These are phyloP conservation scores for Epistrophe grossulariae DNA, from an alignment of 2,888 invertebrate genomes.

Conservation along the genomic window DNA sequence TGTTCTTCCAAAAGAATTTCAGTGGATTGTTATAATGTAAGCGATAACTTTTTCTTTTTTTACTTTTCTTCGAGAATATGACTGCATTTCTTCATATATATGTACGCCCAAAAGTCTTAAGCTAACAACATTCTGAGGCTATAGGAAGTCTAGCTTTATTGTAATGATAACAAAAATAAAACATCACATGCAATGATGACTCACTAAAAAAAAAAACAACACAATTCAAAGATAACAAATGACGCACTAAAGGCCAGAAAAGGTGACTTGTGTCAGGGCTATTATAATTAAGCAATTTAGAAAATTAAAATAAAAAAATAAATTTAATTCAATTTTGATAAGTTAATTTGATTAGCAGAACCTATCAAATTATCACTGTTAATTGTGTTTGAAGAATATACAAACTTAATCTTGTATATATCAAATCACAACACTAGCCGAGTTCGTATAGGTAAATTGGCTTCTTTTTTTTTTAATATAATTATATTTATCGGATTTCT, in stretches of 20 bases:
- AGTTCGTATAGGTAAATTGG: background rate
- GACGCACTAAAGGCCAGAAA: constrained; percentile 22
- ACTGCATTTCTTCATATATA: constrained; percentile 23
- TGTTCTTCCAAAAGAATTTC: background rate
- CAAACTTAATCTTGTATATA: background rate
- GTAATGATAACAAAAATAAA: constrained; percentile 14
- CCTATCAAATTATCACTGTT: background rate
- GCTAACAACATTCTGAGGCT: background rate
- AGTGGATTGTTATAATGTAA: background rate
- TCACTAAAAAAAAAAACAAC: background rate
- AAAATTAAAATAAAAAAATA: background rate
- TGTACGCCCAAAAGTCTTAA: background rate
- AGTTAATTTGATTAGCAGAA: background rate
- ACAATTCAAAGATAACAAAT: background rate
- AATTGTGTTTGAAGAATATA: background rate
- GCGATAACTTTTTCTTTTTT: background rate
- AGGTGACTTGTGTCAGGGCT: constrained; percentile 24
- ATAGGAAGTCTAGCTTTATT: constrained; percentile 17
- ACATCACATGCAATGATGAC: constrained; percentile 17
- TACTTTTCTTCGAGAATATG: background rate
- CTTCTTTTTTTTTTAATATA: background rate
- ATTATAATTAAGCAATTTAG: constrained; percentile 10
- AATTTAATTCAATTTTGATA: constrained; percentile 23
- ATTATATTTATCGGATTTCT: background rate
- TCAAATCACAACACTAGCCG: background rate